Conservation (phyloP, 2,797 vertebrate genomes). For the Macrochelys suwanniensis region DNA sequence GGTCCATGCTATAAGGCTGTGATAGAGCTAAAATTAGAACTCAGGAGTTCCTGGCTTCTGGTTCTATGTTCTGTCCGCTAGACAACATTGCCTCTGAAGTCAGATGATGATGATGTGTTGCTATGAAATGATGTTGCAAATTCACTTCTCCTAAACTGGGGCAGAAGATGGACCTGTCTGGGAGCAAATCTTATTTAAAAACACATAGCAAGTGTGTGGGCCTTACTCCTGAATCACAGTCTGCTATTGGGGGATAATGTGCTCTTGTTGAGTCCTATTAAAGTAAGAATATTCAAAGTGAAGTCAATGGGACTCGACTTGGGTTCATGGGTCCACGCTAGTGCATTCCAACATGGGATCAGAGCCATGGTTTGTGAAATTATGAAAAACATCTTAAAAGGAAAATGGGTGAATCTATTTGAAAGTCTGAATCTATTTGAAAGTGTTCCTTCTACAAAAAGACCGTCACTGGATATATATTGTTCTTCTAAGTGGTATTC, state of each 20-base stretch:
- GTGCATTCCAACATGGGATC: not conserved
- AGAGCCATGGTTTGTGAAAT: not conserved
- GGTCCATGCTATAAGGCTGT: not conserved
- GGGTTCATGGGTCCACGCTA: not conserved
- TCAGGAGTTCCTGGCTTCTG: not conserved
- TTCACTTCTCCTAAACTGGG: not conserved
- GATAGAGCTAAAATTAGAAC: not conserved
- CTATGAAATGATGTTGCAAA: not conserved
- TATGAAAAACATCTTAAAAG: not conserved
- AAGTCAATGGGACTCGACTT: rapidly evolving
- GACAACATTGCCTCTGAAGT: not conserved
- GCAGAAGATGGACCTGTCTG: not conserved
- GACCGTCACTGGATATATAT: constrained; percentile 38
- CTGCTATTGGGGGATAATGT: not conserved
- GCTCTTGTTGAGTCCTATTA: not conserved
- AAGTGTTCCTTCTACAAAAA: constrained; percentile 67
- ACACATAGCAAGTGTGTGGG: not conserved
- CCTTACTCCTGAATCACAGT: not conserved
- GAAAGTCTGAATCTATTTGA: not conserved
- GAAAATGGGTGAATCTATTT: not conserved
- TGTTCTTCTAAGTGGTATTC: constrained; percentile 74
- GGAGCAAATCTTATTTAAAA: not conserved
- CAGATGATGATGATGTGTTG: not conserved
- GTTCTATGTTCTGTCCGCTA: not conserved
- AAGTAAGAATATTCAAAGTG: not conserved